A percentile compares a stretch with the other conserved stretches of the same genome.
Evolutionary conservation across 1,140 invertebrate species (phyloP).

Genomic region (Seison nebaliae): DNA sequence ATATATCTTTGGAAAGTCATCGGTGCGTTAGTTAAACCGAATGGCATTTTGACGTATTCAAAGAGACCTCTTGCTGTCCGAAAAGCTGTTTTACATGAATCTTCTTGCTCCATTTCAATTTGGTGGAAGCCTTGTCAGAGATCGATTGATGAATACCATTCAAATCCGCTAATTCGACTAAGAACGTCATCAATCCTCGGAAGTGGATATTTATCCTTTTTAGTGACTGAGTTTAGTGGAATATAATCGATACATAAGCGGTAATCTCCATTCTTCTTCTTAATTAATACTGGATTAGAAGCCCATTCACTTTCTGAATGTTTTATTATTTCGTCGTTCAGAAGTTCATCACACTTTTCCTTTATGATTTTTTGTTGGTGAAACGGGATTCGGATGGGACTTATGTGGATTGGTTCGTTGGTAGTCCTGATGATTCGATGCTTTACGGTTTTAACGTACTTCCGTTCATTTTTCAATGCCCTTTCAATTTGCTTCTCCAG

Average conservation of each 20-base stretch:
- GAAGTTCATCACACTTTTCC: conserved; percentile 2
- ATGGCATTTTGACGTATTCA: conserved; percentile 6
- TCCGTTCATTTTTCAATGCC: too few relatives aligned
- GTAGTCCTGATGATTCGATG: too few relatives aligned
- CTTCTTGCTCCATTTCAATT: conserved; percentile 18
- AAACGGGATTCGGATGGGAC: too few relatives aligned
- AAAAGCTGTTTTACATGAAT: conserved; percentile 11
- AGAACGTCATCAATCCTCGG: conserved; percentile 13
- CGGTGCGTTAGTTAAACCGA: conserved; percentile 10
- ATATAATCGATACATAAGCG: conserved; percentile 1
- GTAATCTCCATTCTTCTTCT: conserved; percentile 5
- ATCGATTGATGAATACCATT: conserved; percentile 30
- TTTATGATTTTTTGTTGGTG: too few relatives aligned
- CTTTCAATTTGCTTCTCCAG: too few relatives aligned
- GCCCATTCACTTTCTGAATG: conserved; percentile 4
- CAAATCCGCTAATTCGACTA: neutral
- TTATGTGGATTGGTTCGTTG: too few relatives aligned
- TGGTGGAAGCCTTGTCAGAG: conserved; percentile 30
- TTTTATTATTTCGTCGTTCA: conserved; percentile 14
- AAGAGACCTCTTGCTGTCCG: conserved; percentile 8
- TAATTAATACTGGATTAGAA: conserved; percentile 4
- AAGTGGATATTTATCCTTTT: conserved; percentile 10
- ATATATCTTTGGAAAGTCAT: conserved; percentile 8
- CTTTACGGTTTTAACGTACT: too few relatives aligned
- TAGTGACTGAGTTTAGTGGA: conserved; percentile 14